phyloP scores from a whole-genome alignment of 2,113 vertebrate species.

The Oncorhynchus gorbuscha region DNA sequence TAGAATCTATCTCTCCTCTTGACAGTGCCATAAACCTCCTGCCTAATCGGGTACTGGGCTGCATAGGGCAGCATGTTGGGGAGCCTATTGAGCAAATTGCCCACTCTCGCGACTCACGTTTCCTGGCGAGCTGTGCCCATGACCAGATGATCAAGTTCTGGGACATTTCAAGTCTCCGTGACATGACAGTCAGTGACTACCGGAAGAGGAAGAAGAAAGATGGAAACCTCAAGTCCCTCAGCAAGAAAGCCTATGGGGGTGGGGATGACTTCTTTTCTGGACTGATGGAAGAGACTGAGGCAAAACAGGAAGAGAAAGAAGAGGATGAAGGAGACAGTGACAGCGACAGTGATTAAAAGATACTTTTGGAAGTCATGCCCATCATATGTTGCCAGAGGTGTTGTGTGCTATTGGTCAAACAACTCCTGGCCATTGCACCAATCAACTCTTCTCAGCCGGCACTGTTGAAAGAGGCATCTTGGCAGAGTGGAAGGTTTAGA shows the following conservation, averaged over 20 bases:
- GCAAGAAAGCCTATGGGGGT: slow-evolving; percentile 81
- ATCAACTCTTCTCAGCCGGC: too few relatives aligned
- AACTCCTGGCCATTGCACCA: too few relatives aligned
- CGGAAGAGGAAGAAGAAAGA: slow-evolving; percentile 85
- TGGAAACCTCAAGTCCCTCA: slow-evolving; percentile 79
- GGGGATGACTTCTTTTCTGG: slow-evolving; percentile 85
- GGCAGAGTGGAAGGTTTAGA: too few relatives aligned
- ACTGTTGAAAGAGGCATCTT: too few relatives aligned
- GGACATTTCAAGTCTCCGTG: slow-evolving; percentile 78
- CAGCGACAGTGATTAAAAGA: slow-evolving; percentile 22
- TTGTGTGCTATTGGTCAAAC: too few relatives aligned
- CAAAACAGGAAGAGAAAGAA: slow-evolving; percentile 16
- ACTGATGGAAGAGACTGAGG: slow-evolving; percentile 56
- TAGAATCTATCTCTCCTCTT: background rate
- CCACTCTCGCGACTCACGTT: slow-evolving; percentile 71
- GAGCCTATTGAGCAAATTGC: slow-evolving; percentile 89
- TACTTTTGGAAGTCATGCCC: background rate
- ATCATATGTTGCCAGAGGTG: background rate
- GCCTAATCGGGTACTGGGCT: slow-evolving; percentile 91
- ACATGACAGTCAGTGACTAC: slow-evolving; percentile 81
- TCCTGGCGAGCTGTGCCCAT: slow-evolving; percentile 88
- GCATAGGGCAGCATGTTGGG: slow-evolving; percentile 86
- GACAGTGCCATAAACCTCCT: slow-evolving; percentile 86
- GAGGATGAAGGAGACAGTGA: slow-evolving; percentile 33
- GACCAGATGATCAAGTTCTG: slow-evolving; percentile 95